Evolutionary conservation across 2,888 invertebrate genomes (phyloP).

Genomic region (Drosophila infuscata): DNA sequence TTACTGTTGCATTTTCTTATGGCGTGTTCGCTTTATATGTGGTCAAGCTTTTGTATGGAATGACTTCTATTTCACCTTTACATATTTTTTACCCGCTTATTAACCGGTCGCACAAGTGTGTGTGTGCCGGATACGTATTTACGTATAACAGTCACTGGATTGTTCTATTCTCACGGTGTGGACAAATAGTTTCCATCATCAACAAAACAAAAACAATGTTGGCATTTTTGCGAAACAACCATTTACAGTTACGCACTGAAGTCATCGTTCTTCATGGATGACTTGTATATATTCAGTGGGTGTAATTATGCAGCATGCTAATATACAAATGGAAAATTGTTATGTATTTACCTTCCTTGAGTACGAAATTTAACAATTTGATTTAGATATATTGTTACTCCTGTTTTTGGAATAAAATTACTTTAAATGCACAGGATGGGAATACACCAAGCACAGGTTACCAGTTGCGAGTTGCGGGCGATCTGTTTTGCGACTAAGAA

Average conservation of each 20-base stretch:
- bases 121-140: conserved; percentile 12
- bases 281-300: not conserved
- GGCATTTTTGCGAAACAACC: conserved; percentile 8
- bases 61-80: conserved; percentile 80
- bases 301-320: not conserved
- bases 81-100: conserved; percentile 56
- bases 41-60: conserved; percentile 52
- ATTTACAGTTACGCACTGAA: conserved; percentile 6
- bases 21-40: conserved; percentile 46
- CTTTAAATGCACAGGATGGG: conserved; percentile 72
- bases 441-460: conserved; percentile 35
- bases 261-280: not conserved
- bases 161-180: conserved; percentile 39
- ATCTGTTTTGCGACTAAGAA: conserved; percentile 59
- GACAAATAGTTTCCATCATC: conserved; percentile 66
- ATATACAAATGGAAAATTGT: not conserved
- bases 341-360: conserved; percentile 45
- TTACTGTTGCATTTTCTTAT: conserved; percentile 62
- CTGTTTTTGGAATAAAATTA: conserved; percentile 67
- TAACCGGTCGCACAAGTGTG: conserved; percentile 34
- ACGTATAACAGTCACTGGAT: conserved; percentile 21
- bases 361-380: conserved; percentile 28
- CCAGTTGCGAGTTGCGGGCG: conserved; percentile 40
- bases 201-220: conserved; percentile 25
- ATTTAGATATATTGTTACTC: conserved; percentile 45